These are phyloP conservation scores for Hydractinia echinata DNA, from an alignment of 30 jellyfish, hydroid and myxozoan species.

Conservation along the genomic window DNA sequence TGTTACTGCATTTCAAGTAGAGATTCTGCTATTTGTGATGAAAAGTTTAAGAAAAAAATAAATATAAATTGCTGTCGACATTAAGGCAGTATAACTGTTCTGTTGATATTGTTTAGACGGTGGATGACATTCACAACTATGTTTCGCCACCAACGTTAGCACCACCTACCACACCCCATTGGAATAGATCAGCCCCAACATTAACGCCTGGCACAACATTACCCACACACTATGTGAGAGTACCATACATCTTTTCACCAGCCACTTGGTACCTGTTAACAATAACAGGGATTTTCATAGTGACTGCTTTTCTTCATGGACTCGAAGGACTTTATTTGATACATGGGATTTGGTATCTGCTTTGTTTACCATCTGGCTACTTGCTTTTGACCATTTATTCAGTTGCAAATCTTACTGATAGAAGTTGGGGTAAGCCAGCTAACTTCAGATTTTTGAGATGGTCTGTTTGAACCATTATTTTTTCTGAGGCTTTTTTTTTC, in stretches of 20 bases:
- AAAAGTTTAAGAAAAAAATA: too few relatives aligned
- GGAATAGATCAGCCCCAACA: not conserved
- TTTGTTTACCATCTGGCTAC: constrained; percentile 93
- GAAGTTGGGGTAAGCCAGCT: constrained; percentile 84
- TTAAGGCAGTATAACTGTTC: too few relatives aligned
- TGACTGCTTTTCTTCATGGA: constrained; percentile 90
- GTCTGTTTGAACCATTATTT: too few relatives aligned
- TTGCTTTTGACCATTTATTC: constrained; percentile 81
- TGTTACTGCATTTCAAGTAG: too few relatives aligned
- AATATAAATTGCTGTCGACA: too few relatives aligned
- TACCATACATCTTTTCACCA: constrained; percentile 47
- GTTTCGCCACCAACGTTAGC: constrained; percentile 23
- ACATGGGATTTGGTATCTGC: constrained; percentile 85
- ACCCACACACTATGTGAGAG: not conserved
- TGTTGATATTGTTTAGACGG: constrained; percentile 44
- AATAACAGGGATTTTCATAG: constrained; percentile 52
- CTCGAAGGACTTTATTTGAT: constrained; percentile 57
- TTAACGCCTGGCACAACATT: constrained; percentile 23
- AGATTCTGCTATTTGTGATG: too few relatives aligned
- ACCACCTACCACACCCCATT: constrained; percentile 21
- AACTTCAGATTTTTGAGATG: too few relatives aligned
- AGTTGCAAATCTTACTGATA: constrained; percentile 89
- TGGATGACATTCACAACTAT: constrained; percentile 54
- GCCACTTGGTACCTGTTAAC: constrained; percentile 85
- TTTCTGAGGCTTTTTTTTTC: too few relatives aligned